These are phyloP conservation scores for Podarcis raffonei DNA, from an alignment of 2,113 vertebrate species.

Conservation along the genomic window DNA sequence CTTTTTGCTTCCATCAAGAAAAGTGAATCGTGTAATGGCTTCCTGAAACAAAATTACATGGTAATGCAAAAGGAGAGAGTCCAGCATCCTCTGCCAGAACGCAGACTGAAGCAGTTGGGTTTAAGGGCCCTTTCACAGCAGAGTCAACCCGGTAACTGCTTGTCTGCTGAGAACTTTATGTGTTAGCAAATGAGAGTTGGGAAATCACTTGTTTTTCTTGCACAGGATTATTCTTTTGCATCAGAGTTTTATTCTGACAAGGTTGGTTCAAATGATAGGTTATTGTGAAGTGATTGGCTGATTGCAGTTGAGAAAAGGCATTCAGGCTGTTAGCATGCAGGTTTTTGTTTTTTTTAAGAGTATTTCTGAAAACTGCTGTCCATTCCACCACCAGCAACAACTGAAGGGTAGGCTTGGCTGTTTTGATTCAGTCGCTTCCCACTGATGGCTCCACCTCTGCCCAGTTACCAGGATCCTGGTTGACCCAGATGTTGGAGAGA, in stretches of 20 bases:
- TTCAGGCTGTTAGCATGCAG: neutral
- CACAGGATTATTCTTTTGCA: neutral
- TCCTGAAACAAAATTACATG: constrained; percentile 10
- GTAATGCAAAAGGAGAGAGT: neutral
- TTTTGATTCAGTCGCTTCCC: neutral
- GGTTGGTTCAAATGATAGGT: neutral
- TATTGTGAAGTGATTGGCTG: neutral
- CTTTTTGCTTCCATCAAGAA: neutral
- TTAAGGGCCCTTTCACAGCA: neutral
- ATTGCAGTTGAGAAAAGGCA: no score
- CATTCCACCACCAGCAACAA: neutral
- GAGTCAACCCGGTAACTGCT: neutral
- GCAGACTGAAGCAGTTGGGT: neutral
- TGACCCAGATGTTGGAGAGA: no score
- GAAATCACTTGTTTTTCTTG: neutral
- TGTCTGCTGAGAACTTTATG: neutral
- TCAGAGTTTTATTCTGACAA: neutral
- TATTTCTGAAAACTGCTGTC: neutral
- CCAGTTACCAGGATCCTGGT: neutral
- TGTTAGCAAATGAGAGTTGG: neutral
- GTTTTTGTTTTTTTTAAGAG: neutral
- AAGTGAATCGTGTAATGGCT: neutral
- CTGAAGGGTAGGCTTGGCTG: neutral
- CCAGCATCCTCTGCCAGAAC: neutral
- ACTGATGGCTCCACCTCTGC: neutral